Base-by-base conservation (phyloP, 2,113 vertebrate species). In the Laterallus jamaicensis region DNA sequence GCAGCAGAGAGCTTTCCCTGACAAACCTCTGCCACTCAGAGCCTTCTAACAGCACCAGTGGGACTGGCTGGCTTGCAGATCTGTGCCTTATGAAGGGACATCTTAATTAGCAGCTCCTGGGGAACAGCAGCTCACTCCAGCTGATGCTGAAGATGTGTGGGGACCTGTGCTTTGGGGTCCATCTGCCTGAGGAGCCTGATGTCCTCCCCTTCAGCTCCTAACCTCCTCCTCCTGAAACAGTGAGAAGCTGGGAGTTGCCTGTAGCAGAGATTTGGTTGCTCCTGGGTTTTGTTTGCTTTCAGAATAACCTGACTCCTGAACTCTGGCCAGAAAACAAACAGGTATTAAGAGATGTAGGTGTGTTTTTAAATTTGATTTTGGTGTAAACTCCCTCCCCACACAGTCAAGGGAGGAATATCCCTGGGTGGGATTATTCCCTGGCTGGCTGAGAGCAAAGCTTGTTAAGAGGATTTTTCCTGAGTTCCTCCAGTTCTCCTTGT, bases 91-190 rank as follows among this genome's bases (percentile, higher is more conserved):
- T 2, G 29, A 47, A n/a, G 35, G 58, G 37, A 9, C 35, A 9
- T 8, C 42, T 22, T 9, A 4, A 24, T 19, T 5, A n/a, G 52
- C 25, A n/a, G 64, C 56, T 54, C 67, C 24, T 15, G 67, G 76
- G 76, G 58, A 49, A 5, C 7, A 20, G n/a, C 44, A 25, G 50
- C 66, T 66, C 24, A 3, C 18, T 42, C 37, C 21, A 4, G n/a
- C 15, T 0, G 5, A 6, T n/a, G 79, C 39, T 0, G 8, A 19
- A 9, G 39, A 40, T 1, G 7, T 31, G 56, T 9, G 0, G 8
- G 9, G 42, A 12, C 1, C 0, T 2, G 49, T 1, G 3, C 19
- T 6, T 50, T 1, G 52, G 63, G 67, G 50, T 49, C 2, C 25
- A 9, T 31, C 28, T 22, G 31, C 67, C 35, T 1, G 3, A 20